A percentile compares a stretch with the other conserved stretches of the same genome.
These are phyloP conservation scores for Montipora efflorescens DNA, from an alignment of 64 coral and sea anemone genomes.

Conservation along the genomic window DNA sequence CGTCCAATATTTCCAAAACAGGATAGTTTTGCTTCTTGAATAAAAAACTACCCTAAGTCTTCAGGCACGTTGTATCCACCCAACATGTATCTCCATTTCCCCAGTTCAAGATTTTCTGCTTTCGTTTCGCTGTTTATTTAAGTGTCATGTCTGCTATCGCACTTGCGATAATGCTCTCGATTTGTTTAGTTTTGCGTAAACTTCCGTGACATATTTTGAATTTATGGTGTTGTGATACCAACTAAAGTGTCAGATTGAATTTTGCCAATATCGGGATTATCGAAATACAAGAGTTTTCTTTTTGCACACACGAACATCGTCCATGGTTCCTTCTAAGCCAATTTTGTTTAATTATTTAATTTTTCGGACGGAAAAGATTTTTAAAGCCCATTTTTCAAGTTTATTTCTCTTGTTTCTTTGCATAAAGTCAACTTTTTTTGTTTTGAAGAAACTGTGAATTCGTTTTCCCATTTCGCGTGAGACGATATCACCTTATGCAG, in stretches of 20 bases:
- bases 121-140: constrained; percentile 42
- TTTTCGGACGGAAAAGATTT: not conserved
- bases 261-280: constrained; percentile 39
- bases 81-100: not conserved
- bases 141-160: constrained; percentile 44
- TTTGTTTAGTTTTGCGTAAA: constrained; percentile 61
- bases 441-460: not conserved
- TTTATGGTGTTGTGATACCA: constrained; percentile 60
- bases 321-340: not conserved
- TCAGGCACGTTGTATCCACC: not conserved
- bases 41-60: not conserved
- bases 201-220: constrained; percentile 67
- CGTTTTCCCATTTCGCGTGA: not conserved
- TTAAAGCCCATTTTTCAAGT: not conserved
- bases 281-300: constrained; percentile 34
- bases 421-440: not conserved
- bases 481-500: not conserved
- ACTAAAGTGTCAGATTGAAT: constrained; percentile 28
- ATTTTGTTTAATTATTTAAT: not conserved
- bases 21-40: not conserved
- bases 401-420: not conserved
- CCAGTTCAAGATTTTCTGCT: not conserved
- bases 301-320: constrained; percentile 26
- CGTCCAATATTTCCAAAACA: constrained; percentile 48
- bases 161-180: constrained; percentile 58